Percentiles rank a stretch among this genome's conserved stretches.
phyloP scores from a whole-genome alignment of 2,797 vertebrate species.

The Simalia tracyae region DNA sequence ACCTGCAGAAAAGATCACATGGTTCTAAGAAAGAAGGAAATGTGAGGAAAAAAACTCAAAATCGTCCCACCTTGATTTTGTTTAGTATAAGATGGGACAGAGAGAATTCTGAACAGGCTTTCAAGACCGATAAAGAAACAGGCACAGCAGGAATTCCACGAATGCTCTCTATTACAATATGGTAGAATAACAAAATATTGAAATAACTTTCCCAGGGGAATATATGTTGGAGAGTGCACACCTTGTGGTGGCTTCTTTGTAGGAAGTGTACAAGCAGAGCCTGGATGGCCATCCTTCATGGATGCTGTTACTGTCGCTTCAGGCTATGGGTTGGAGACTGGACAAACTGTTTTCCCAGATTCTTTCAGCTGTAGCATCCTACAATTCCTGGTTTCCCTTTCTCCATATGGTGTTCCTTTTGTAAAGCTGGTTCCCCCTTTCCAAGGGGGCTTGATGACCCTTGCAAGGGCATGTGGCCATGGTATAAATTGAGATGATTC shows the following conservation, averaged over 20 bases:
- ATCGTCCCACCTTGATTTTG: background rate
- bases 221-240: background rate
- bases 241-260: background rate
- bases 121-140: background rate
- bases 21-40: background rate
- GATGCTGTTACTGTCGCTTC: background rate
- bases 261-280: background rate
- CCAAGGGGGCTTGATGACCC: background rate
- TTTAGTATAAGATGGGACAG: background rate
- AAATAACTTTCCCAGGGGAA: background rate
- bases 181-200: background rate
- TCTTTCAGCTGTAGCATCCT: background rate
- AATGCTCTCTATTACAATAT: background rate
- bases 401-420: background rate
- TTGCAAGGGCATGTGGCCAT: conserved; percentile 11
- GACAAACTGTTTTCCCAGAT: background rate
- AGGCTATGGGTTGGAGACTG: background rate
- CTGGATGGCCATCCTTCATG: background rate
- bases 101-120: background rate
- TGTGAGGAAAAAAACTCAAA: background rate
- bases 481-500: conserved; percentile 15
- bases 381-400: background rate
- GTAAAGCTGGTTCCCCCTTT: background rate
- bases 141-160: background rate
- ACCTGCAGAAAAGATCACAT: background rate